These are phyloP conservation scores for Drosophila takahashii DNA, from an alignment of 1,140 invertebrate species.

Conservation along the genomic window DNA sequence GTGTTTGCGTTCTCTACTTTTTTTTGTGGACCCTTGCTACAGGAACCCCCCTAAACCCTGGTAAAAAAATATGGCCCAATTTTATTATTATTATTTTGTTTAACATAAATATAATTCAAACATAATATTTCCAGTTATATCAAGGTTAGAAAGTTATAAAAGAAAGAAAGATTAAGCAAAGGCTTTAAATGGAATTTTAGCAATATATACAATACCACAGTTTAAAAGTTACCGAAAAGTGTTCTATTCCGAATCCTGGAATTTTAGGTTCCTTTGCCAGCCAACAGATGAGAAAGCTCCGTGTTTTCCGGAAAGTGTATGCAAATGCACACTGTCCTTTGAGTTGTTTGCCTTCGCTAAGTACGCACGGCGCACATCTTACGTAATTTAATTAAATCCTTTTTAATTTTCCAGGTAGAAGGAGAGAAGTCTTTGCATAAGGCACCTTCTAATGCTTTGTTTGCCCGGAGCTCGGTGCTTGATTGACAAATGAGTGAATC, in stretches of 20 bases:
- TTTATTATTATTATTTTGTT: not conserved
- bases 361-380: conserved; percentile 4
- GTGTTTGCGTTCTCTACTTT: not conserved
- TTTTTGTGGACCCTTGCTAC: not conserved
- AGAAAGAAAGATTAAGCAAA: too few species aligned
- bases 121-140: too few species aligned
- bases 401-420: conserved; percentile 26
- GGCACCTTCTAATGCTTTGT: conserved; percentile 8
- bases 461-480: not conserved
- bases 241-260: not conserved
- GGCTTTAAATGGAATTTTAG: too few species aligned
- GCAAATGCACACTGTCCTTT: not conserved
- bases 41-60: not conserved
- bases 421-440: not conserved
- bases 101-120: too few species aligned
- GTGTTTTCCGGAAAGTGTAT: not conserved
- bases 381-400: conserved; percentile 31
- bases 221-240: not conserved
- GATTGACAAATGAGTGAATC: conserved; percentile 28
- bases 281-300: not conserved
- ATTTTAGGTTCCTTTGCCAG: not conserved
- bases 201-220: too few species aligned
- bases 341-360: not conserved
- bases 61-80: not conserved
- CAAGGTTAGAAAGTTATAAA: too few species aligned